Percentiles rank a stretch among this genome's conserved stretches.
Evolutionary conservation across 2,888 invertebrate genomes (phyloP).

Genomic region (Stenolophus ochropezus): DNA sequence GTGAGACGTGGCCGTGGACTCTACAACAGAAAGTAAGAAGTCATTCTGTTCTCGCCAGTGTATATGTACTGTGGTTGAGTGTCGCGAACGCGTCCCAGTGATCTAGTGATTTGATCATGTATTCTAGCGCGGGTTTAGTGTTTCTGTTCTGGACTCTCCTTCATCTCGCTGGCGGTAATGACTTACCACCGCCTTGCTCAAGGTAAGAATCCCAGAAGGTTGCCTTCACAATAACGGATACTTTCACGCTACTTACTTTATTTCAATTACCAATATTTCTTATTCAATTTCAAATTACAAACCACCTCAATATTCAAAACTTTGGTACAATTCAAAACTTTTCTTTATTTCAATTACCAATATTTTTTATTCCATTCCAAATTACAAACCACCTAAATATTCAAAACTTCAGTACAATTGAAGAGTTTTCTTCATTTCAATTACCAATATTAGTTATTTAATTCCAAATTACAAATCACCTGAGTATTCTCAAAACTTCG

Average conservation of each 20-base stretch:
- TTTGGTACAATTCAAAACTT: too few species aligned
- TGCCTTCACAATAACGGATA: neutral
- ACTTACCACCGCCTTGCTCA: slow-evolving; percentile 75
- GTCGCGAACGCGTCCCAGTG: neutral
- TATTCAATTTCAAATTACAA: too few species aligned
- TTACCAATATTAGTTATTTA: too few species aligned
- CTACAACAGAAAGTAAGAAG: slow-evolving; percentile 53
- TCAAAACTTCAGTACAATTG: too few species aligned
- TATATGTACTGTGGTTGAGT: slow-evolving; percentile 37
- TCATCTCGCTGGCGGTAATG: slow-evolving; percentile 68
- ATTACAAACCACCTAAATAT: too few species aligned
- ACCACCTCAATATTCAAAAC: too few species aligned
- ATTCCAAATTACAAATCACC: too few species aligned
- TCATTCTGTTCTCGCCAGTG: slow-evolving; percentile 29
- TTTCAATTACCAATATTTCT: too few species aligned
- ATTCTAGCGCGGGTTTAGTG: slow-evolving; percentile 7
- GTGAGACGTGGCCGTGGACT: slow-evolving; percentile 7
- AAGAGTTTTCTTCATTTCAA: too few species aligned
- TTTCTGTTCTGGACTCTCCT: slow-evolving; percentile 49
- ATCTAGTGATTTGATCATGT: slow-evolving; percentile 11
- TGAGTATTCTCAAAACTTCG: too few species aligned
- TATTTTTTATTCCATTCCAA: too few species aligned
- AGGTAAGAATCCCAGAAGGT: slow-evolving; percentile 72
- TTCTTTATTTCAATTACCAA: too few species aligned
- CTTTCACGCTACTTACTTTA: neutral